Evolutionary conservation across 2,888 invertebrate genomes (phyloP), one percentile per base, ranked within the genome.

Genomic region (Pycnomerus fuliginosus): DNA sequence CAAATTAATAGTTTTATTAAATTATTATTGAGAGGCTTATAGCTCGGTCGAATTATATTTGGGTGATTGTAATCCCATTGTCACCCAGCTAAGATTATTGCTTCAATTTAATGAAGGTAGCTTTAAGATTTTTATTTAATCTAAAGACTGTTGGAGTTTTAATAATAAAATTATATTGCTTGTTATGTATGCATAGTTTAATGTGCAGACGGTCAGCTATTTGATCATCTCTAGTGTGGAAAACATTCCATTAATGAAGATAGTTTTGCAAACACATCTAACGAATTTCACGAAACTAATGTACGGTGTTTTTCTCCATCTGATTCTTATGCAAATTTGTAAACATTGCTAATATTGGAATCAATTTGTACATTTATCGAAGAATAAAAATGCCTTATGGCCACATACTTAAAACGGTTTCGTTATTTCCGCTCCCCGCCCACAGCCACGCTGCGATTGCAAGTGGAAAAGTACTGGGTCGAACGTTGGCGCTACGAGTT

Each of bases 71-170:
- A 25, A 2, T 43, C 28, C 14, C 37, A 36, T 44, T 16, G 16
- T 16, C 49, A 44, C 34, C 46, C 47, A 31, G 38, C 49, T 44
- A 42, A 28, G 39, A 43, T 23, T 37, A 34, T 44, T 36, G 41
- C 48, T 44, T 48, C 34, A 49, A 45, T 48, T 33, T 48, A n/a
- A n/a, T n/a, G 48, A 50, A 50, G 52, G 43, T 56, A 50, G 52
- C 42, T 43, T 49, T 38, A 24, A 30, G 38, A 50, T 38, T 46
- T 44, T 33, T 36, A 16, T 25, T 44, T 48, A 44, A 49, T 41
- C 33, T 33, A 48, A 54, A 54, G 54, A 54, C 52, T 54, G 54
- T 51, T 44, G 46, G 48, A 50, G 50, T 55, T 57, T 52, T 35
- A 50, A 49, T 32, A 27, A 39, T 37, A 39, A 16, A n/a, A 23